These are phyloP conservation scores for Myotis findleyi DNA, from an alignment of 2,797 vertebrate genomes.

Conservation along the genomic window DNA sequence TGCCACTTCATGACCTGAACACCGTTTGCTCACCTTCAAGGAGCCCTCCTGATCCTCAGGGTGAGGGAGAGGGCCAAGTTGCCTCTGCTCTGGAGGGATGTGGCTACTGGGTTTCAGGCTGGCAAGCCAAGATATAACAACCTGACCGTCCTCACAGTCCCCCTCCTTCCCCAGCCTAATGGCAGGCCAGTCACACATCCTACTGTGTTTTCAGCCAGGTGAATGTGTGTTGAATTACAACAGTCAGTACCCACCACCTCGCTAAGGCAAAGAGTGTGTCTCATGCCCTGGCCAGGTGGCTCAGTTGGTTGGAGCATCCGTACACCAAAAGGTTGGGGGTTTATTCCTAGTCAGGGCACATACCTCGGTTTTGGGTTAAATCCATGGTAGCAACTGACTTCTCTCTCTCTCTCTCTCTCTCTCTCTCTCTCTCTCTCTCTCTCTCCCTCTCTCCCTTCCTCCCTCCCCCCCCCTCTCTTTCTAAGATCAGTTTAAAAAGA, in stretches of 20 bases:
- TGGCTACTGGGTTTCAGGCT: conserved; percentile 3
- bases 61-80: background rate
- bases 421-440: background rate
- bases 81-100: background rate
- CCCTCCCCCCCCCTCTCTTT: background rate
- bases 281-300: background rate
- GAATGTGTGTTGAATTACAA: background rate
- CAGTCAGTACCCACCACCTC: background rate
- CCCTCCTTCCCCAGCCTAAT: background rate
- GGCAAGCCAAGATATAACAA: background rate
- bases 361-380: background rate
- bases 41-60: background rate
- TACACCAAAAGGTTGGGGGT: background rate
- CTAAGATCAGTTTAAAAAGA: background rate
- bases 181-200: background rate
- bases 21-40: background rate
- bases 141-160: background rate
- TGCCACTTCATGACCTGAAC: background rate
- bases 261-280: background rate
- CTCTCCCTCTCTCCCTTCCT: no score
- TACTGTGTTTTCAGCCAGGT: background rate
- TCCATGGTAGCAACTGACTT: background rate
- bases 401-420: background rate
- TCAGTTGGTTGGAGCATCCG: background rate
- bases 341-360: background rate